Evolutionary conservation across 2,888 invertebrate species (phyloP).

Genomic region (Elegia similella): DNA sequence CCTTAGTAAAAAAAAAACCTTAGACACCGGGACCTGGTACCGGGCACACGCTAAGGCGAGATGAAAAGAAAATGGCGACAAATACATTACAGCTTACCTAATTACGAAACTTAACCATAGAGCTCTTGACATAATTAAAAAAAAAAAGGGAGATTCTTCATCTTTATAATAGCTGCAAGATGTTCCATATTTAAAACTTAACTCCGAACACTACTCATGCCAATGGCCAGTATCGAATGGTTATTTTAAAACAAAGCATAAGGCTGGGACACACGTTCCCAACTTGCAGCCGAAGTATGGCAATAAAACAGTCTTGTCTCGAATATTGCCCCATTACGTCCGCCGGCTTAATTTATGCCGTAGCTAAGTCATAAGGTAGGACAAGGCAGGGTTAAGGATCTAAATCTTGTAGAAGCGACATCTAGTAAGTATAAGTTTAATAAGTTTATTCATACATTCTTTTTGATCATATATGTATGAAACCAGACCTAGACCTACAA

Average conservation of each 20-base stretch:
- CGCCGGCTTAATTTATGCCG: conserved; percentile 74
- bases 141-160: neutral
- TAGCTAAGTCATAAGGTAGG: conserved; percentile 73
- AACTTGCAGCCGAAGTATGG: conserved; percentile 62
- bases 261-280: conserved; percentile 36
- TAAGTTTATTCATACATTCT: too few species aligned
- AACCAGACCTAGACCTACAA: too few species aligned
- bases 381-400: conserved; percentile 45
- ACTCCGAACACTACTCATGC: conserved; percentile 18
- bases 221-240: conserved; percentile 6
- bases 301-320: conserved; percentile 75
- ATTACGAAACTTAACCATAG: neutral
- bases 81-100: too few species aligned
- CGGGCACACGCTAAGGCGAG: too few species aligned
- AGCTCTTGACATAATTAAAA: conserved; percentile 2
- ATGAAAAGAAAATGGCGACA: too few species aligned
- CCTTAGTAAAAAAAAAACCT: too few species aligned
- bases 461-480: too few species aligned
- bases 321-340: conserved; percentile 77
- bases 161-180: neutral
- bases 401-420: conserved; percentile 33
- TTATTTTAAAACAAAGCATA: conserved; percentile 28
- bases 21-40: too few species aligned
- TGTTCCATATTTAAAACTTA: conserved; percentile 32
- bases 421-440: conserved; percentile 14